Conservation (phyloP, 2,888 invertebrate genomes). For the Harpagoxenus sublaevis region DNA sequence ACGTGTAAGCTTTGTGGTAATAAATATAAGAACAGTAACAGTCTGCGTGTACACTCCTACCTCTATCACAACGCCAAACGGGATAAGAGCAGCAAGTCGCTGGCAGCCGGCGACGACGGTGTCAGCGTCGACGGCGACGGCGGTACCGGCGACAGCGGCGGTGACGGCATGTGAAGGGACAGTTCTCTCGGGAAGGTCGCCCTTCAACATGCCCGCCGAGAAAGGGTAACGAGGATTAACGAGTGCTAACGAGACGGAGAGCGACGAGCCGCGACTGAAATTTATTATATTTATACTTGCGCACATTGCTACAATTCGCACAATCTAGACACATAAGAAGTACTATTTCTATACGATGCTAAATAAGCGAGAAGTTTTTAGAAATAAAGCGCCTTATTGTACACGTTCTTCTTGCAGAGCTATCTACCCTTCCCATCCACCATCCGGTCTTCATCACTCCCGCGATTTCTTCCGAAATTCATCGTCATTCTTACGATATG, state of each 20-base stretch:
- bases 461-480: neutral
- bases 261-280: conserved; percentile 14
- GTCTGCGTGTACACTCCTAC: conserved; percentile 85
- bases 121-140: conserved; percentile 49
- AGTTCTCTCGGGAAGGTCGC: neutral
- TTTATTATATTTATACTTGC: conserved; percentile 56
- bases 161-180: conserved; percentile 10
- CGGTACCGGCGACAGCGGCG: conserved; percentile 38
- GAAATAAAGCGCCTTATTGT: conserved; percentile 56
- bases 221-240: neutral
- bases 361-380: conserved; percentile 38
- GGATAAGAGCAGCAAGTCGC: conserved; percentile 79
- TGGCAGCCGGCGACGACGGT: conserved; percentile 64
- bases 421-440: neutral
- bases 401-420: conserved; percentile 29
- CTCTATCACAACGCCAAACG: conserved; percentile 84
- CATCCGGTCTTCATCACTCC: neutral
- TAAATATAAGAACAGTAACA: conserved; percentile 85
- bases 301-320: conserved; percentile 30
- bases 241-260: neutral
- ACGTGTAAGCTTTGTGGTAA: conserved; percentile 91
- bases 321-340: conserved; percentile 34
- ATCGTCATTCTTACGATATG: too few relatives aligned
- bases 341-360: conserved; percentile 45
- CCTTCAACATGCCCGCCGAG: neutral